Conservation (phyloP, 2,113 vertebrate species). For the human (Homo sapiens) region GRCh38 chr2:139136501-139137000, state of each 20-base stretch:
- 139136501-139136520: background rate
- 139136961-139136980: background rate
- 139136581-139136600: background rate
- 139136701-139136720: background rate
- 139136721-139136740: background rate
- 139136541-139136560: background rate
- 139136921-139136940: background rate
- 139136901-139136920: background rate
- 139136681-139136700: background rate
- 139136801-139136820: background rate
- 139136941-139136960: background rate
- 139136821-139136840: background rate
- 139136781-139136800: background rate
- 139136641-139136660: background rate
- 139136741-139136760: background rate
- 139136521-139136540: background rate
- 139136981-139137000: background rate
- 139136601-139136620: background rate
- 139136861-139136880: background rate
- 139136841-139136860: background rate
- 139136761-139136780: background rate
- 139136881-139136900: background rate
- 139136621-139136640: background rate
- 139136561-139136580: background rate
- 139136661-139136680: background rate